Evolutionary conservation across 2,113 vertebrate species (phyloP).

Genomic region (Ctenodactylus gundi): DNA sequence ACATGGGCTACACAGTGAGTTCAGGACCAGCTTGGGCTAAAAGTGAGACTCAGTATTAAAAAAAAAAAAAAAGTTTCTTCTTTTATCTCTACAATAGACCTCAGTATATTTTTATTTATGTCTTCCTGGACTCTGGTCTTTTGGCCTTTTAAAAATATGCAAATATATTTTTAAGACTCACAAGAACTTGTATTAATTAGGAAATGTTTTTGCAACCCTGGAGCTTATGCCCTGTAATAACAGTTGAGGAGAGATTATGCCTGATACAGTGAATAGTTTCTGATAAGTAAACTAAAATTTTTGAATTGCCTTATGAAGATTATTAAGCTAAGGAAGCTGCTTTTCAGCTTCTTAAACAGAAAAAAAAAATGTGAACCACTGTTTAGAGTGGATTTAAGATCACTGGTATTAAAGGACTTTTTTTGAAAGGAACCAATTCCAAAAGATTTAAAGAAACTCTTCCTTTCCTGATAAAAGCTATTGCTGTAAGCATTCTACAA

Average conservation of each 20-base stretch:
- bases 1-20: too few relatives aligned
- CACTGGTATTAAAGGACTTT: not conserved
- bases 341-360: not conserved
- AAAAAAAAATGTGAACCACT: not conserved
- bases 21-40: too few relatives aligned
- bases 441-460: not conserved
- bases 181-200: not conserved
- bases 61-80: too few relatives aligned
- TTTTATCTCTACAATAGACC: not conserved
- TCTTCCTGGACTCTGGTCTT: not conserved
- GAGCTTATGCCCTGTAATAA: not conserved
- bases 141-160: not conserved
- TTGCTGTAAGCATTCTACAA: not conserved
- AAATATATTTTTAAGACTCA: not conserved
- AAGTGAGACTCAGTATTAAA: too few relatives aligned
- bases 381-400: not conserved
- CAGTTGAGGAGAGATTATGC: not conserved
- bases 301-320: not conserved
- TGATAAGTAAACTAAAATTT: not conserved
- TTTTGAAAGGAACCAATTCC: not conserved
- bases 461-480: not conserved
- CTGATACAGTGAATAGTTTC: not conserved
- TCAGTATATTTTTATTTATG: not conserved
- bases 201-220: not conserved
- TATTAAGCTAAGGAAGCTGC: not conserved